These are phyloP conservation scores for Pygocentrus nattereri DNA, from an alignment of 2,797 vertebrate species.

Conservation along the genomic window DNA sequence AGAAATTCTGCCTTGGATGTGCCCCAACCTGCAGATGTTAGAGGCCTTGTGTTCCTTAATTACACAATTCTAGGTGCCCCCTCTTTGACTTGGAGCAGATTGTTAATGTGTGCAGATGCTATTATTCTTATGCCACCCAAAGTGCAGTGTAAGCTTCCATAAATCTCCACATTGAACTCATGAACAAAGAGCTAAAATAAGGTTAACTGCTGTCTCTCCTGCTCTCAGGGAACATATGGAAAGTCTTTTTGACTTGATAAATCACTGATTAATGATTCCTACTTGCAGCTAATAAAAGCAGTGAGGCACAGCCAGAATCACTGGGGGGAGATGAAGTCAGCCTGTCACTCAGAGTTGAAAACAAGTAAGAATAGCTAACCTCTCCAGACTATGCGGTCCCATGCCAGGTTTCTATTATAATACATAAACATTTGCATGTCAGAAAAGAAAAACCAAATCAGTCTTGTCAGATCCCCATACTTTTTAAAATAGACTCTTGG, in stretches of 20 bases:
- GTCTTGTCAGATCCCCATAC: constrained; percentile 55
- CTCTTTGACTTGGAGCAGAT: constrained; percentile 66
- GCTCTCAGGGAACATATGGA: constrained; percentile 63
- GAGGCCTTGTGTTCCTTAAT: constrained; percentile 68
- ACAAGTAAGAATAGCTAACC: not conserved
- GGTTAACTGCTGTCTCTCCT: constrained; percentile 63
- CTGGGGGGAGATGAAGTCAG: constrained; percentile 40
- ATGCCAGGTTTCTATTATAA: constrained; percentile 9
- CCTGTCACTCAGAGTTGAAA: constrained; percentile 46
- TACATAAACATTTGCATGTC: constrained; percentile 15
- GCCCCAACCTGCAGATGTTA: constrained; percentile 45
- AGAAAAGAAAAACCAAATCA: constrained; percentile 39
- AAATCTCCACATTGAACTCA: constrained; percentile 57
- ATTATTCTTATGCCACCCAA: constrained; percentile 66
- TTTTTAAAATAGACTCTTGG: constrained; percentile 62
- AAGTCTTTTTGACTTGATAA: constrained; percentile 68
- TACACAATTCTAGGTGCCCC: constrained; percentile 65
- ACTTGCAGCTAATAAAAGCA: constrained; percentile 54
- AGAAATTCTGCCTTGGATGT: constrained; percentile 63
- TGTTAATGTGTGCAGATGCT: constrained; percentile 66
- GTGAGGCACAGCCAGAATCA: constrained; percentile 37
- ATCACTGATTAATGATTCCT: constrained; percentile 58
- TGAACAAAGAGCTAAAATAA: constrained; percentile 66
- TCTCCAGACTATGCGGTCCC: not conserved
- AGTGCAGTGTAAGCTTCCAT: constrained; percentile 66